phyloP scores from a whole-genome alignment of 2,888 invertebrate genomes.

The Hybos culiciformis region DNA sequence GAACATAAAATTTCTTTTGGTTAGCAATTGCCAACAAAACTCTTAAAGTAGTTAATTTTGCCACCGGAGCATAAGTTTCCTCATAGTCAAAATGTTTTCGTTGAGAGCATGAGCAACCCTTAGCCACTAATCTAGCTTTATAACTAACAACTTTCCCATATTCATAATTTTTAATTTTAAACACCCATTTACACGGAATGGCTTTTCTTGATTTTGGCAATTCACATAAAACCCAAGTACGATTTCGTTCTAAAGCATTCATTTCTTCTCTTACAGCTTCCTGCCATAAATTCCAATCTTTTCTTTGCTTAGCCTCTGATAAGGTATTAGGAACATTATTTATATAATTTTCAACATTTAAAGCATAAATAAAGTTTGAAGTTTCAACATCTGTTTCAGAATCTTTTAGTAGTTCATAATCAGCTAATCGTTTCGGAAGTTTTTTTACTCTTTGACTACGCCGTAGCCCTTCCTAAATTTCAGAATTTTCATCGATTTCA shows the following conservation, averaged over 20 bases:
- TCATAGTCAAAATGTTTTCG: conserved; percentile 6
- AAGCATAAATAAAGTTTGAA: neutral
- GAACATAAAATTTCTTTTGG: conserved; percentile 3
- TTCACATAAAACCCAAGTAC: conserved; percentile 14
- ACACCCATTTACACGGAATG: conserved; percentile 5
- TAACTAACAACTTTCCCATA: neutral
- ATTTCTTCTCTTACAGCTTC: conserved; percentile 13
- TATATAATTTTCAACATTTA: conserved; percentile 5
- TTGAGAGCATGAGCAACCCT: conserved; percentile 9
- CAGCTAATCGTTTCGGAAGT: too few relatives aligned
- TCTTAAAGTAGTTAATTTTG: conserved; percentile 8
- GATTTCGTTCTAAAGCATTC: conserved; percentile 13
- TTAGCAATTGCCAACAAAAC: conserved; percentile 5
- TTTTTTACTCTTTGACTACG: too few relatives aligned
- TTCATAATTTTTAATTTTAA: conserved; percentile 3
- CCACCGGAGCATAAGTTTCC: conserved; percentile 11
- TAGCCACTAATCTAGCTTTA: conserved; percentile 7
- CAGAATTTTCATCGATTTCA: too few relatives aligned
- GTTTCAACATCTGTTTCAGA: neutral
- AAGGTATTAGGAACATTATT: conserved; percentile 1
- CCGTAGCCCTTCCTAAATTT: too few relatives aligned
- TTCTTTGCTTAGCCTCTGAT: conserved; percentile 3
- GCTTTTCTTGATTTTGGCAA: conserved; percentile 1
- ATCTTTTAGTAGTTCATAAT: too few relatives aligned
- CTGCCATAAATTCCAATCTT: conserved; percentile 1